Evolutionary conservation across 2,113 vertebrate genomes (phyloP).

Genomic region (Cepphus grylle): DNA sequence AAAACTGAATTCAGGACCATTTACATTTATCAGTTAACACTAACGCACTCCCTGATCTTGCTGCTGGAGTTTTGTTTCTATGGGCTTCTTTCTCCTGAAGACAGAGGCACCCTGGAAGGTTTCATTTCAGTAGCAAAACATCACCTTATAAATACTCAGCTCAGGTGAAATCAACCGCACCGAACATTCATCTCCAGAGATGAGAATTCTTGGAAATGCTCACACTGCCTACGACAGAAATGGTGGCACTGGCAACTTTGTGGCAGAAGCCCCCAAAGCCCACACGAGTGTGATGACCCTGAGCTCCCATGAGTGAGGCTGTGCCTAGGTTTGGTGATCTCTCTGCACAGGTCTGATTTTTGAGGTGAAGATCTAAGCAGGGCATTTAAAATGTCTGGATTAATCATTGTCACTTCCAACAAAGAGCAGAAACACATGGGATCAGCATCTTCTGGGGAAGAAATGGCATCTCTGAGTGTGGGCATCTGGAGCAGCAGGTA

Average conservation of each 20-base stretch:
- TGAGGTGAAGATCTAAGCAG: background rate
- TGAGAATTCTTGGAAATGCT: background rate
- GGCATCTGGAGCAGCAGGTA: background rate
- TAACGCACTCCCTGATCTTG: background rate
- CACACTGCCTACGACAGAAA: background rate
- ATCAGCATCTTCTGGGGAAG: background rate
- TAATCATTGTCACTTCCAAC: background rate
- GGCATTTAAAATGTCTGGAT: background rate
- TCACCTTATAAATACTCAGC: background rate
- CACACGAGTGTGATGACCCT: accelerated
- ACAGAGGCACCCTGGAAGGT: background rate
- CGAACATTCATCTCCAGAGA: background rate
- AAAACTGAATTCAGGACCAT: background rate
- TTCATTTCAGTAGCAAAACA: background rate
- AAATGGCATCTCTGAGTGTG: background rate
- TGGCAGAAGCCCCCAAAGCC: background rate
- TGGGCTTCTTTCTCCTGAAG: background rate
- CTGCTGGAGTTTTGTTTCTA: background rate
- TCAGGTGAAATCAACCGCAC: background rate
- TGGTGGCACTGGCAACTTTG: background rate
- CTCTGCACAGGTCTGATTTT: background rate
- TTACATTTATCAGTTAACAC: background rate
- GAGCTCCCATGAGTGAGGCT: too few relatives aligned
- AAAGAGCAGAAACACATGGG: background rate
- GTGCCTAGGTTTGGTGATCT: background rate